Evolutionary conservation across 2,888 invertebrate genomes (phyloP).

Genomic region (Ochlodes sylvanus): DNA sequence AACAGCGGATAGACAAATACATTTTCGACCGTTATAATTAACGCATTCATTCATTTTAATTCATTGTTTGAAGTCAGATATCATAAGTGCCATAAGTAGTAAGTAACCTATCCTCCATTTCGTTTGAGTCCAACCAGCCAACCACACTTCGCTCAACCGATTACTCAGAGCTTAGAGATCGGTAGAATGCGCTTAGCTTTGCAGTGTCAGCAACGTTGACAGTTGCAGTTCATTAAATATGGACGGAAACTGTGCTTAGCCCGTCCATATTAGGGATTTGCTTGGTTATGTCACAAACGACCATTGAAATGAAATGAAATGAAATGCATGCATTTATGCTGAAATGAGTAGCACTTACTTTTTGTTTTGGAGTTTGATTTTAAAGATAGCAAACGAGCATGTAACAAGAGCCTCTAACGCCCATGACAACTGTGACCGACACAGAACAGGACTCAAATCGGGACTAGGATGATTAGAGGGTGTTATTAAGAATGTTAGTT

Average conservation of each 20-base stretch:
- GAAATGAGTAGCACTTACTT: no score
- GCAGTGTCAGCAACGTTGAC: slow-evolving; percentile 7
- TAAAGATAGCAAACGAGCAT: no score
- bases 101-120: neutral
- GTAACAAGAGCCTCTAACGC: no score
- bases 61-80: neutral
- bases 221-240: slow-evolving; percentile 4
- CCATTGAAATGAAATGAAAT: neutral
- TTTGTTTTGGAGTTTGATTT: no score
- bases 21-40: no score
- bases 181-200: neutral
- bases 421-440: no score
- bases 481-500: no score
- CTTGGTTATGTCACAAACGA: neutral
- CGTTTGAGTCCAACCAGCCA: neutral
- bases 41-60: no score
- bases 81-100: neutral
- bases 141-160: slow-evolving; percentile 7
- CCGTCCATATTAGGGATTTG: neutral
- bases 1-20: no score
- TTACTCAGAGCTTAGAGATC: slow-evolving; percentile 1
- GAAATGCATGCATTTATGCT: no score
- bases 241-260: slow-evolving; percentile 1
- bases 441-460: no score
- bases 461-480: no score